Conservation (phyloP, 1,140 invertebrate genomes). For the Euwallacea similis region DNA sequence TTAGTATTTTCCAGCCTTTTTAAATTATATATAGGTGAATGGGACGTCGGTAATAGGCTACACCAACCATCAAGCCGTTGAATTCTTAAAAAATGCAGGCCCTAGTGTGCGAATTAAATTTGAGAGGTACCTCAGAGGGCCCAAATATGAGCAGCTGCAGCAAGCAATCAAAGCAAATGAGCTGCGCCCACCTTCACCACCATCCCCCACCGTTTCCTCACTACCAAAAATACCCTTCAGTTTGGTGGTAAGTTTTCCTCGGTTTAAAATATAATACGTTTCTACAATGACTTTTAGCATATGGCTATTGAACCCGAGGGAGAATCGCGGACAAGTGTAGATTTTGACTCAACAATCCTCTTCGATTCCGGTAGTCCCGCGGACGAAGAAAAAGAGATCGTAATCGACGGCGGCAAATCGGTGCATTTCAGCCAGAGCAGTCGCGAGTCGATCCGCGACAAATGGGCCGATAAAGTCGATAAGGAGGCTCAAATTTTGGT, state of each 20-base stretch:
- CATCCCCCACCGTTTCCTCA: constrained; percentile 74
- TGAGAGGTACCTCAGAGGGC: constrained; percentile 82
- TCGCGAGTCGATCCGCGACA: constrained; percentile 68
- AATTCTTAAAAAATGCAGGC: constrained; percentile 79
- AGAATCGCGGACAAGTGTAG: constrained; percentile 66
- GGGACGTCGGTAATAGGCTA: constrained; percentile 81
- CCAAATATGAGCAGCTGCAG: constrained; percentile 88
- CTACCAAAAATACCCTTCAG: constrained; percentile 77
- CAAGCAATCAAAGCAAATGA: constrained; percentile 78
- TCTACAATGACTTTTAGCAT: constrained; percentile 38
- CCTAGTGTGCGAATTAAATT: constrained; percentile 77
- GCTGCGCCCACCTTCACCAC: constrained; percentile 65
- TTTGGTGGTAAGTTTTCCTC: constrained; percentile 45
- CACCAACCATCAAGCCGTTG: constrained; percentile 89
- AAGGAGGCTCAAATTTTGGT: constrained; percentile 73
- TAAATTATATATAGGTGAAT: constrained; percentile 64
- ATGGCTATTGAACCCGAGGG: constrained; percentile 57
- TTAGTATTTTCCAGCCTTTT: background rate
- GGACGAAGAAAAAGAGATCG: constrained; percentile 67
- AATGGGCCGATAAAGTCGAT: constrained; percentile 70
- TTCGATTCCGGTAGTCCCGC: constrained; percentile 58
- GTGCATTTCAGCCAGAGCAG: constrained; percentile 58
- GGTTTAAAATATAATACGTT: background rate
- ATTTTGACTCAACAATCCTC: constrained; percentile 60
- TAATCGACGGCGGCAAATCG: constrained; percentile 63